These are phyloP conservation scores for Aplysia californica DNA, from an alignment of 1,140 invertebrate species.

Conservation along the genomic window DNA sequence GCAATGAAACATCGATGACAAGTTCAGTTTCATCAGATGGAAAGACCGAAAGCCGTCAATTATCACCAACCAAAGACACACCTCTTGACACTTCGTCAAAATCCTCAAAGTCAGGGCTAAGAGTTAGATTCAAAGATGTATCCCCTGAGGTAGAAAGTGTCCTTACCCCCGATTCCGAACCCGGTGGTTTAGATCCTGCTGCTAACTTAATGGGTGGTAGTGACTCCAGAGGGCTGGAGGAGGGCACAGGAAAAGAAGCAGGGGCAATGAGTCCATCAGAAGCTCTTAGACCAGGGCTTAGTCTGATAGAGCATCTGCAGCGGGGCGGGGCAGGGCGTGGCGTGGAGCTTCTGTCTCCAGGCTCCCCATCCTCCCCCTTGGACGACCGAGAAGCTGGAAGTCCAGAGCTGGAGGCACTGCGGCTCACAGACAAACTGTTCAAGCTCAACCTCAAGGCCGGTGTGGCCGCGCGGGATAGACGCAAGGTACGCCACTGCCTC, in stretches of 20 bases:
- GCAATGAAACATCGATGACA: too few species aligned
- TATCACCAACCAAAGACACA: too few species aligned
- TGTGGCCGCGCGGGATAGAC: conserved; percentile 35
- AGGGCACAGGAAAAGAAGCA: neutral
- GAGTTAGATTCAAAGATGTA: conserved; percentile 33
- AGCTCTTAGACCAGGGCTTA: neutral
- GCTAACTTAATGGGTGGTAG: too few species aligned
- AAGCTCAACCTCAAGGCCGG: conserved; percentile 41
- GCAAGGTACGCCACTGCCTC: conserved; percentile 45
- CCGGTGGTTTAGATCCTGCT: too few species aligned
- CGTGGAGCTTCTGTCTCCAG: too few species aligned
- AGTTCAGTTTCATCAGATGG: too few species aligned
- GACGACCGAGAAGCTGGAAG: conserved; percentile 19
- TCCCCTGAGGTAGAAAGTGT: conserved; percentile 22
- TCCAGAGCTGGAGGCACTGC: conserved; percentile 31
- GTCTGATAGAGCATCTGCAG: neutral
- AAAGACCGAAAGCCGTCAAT: too few species aligned
- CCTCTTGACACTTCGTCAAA: too few species aligned
- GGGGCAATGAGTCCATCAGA: neutral
- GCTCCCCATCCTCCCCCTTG: conserved; percentile 9
- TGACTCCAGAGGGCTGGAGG: too few species aligned
- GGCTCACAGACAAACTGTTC: conserved; percentile 39
- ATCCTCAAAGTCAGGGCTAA: conserved; percentile 23
- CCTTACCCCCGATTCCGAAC: too few species aligned
- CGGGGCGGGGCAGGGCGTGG: too few species aligned